Evolutionary conservation across 2,888 invertebrate genomes (phyloP), one percentile per base, ranked within the genome.

Genomic region (Polyommatus iphigenia): DNA sequence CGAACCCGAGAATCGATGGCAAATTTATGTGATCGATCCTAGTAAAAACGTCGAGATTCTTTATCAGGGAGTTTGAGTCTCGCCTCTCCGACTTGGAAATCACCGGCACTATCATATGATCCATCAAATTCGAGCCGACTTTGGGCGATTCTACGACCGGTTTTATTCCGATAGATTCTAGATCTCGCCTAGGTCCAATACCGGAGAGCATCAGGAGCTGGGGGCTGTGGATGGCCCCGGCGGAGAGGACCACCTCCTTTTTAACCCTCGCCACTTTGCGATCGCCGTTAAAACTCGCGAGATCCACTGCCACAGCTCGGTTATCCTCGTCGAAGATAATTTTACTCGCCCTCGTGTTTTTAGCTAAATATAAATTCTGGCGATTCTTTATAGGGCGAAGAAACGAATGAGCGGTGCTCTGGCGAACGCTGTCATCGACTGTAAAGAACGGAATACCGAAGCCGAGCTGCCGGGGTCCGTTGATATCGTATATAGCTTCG

Each of bases 131-230:
- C 75, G 83, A 79, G 0, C 91, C 91, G 1, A 91, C 89, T 6
- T 84, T 83, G 20, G 86, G 86, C 2, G 84, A 85, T 81, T 90
- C 79, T 3, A 85, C 54, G 13, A 86, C 20, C 0, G 87, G 80
- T 71, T 84, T 54, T 41, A 90, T 87, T 15, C 81, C 81, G 46
- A 85, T 80, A 79, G 87, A 82, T 71, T 84, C 50, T 24, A 91
- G 84, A 81, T 90, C 85, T 0, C 85, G 79, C 72, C 82, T 84
- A 1, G 88, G 87, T 10, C 91, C 91, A 29, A 91, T 83, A 2
- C 91, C 90, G 3, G 90, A 91, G 7, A 89, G 78, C 89, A 91
- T 90, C 8, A 91, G 80, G 8, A 91, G 71, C 77, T 90, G 85
- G 0, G 91, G 90, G 76, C 85, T 87, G 62, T 85, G 89, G 1